Conservation (phyloP, 2,888 invertebrate species). For the Drosophila mercatorum region DNA sequence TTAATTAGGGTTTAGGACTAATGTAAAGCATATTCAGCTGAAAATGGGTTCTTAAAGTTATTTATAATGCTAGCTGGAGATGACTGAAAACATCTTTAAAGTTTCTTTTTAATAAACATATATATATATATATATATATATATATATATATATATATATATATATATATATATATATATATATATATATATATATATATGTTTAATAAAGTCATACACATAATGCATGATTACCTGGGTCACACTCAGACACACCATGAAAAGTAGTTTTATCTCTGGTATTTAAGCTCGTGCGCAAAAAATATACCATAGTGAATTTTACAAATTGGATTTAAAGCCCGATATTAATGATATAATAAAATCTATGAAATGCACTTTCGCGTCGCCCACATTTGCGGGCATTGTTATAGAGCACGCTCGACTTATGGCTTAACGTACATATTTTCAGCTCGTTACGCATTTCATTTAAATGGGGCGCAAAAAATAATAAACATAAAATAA, state of each 20-base stretch:
- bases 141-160: too few species aligned
- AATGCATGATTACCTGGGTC: too few species aligned
- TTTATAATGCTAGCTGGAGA: too few species aligned
- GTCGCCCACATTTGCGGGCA: not conserved
- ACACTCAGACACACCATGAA: too few species aligned
- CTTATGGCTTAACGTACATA: slow-evolving; percentile 40
- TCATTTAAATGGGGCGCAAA: slow-evolving; percentile 42
- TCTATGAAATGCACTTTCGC: not conserved
- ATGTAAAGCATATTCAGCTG: too few species aligned
- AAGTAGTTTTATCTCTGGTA: not conserved
- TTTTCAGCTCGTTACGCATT: slow-evolving; percentile 53
- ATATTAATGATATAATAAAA: not conserved
- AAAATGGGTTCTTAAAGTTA: too few species aligned
- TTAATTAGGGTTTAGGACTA: too few species aligned
- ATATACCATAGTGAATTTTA: not conserved
- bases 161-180: too few species aligned
- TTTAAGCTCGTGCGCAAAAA: not conserved
- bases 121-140: too few species aligned
- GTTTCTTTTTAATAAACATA: too few species aligned
- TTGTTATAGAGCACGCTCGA: slow-evolving; percentile 21
- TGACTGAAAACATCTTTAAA: too few species aligned
- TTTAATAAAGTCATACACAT: not conserved
- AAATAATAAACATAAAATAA: slow-evolving; percentile 17
- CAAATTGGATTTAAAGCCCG: not conserved
- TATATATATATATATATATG: too few species aligned